Base-by-base conservation (phyloP, 2,888 invertebrate species). In the Agelastica alni region DNA sequence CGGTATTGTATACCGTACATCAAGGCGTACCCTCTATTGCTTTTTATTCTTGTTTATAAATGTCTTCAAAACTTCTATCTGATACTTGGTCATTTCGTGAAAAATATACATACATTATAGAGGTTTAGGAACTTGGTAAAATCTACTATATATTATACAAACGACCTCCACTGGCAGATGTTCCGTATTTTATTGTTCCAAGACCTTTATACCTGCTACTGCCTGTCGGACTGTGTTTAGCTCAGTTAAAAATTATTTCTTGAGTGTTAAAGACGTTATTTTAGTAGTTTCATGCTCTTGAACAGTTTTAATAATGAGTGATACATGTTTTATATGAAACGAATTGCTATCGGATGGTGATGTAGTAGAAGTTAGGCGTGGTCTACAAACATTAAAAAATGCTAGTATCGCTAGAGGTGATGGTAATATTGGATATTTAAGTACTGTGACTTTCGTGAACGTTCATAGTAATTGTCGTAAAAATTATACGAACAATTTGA, bases 401-500 rank as follows among this genome's bases (percentile, higher is more conserved):
- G 22, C 22, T 22, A 22, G 22, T 22, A 5, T 22, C 22, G 22
- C 22, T 22, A 30, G 51, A 45, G 57, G 57, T 42, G 54, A 58
- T 9, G 46, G 48, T 37, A 52, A 55, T 30, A 60, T 46, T 12
- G 46, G 52, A 4, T 48, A 49, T 47, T 55, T 55, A 26, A 53
- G 58, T 36, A 52, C 32, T 22, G 52, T 60, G 61, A 63, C 58
- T 57, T 64, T 62, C 60, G 64, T 59, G 49, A 60, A 60, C 46
- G 55, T 58, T 61, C 63, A 61, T 63, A 53, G 10, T 5, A 18
- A 43, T 22, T 42, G 32, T 32, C 32, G 32, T 16, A 34, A 5
- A 7, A 16, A 16, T 9, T 43, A 13, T 13, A 43, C n/a, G 13
- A 43, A 30, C 16, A 30, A 43, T 14, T 7, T 28, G 9, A 14